phyloP scores from a whole-genome alignment of 2,113 vertebrate genomes.

The Percina caprodes region DNA sequence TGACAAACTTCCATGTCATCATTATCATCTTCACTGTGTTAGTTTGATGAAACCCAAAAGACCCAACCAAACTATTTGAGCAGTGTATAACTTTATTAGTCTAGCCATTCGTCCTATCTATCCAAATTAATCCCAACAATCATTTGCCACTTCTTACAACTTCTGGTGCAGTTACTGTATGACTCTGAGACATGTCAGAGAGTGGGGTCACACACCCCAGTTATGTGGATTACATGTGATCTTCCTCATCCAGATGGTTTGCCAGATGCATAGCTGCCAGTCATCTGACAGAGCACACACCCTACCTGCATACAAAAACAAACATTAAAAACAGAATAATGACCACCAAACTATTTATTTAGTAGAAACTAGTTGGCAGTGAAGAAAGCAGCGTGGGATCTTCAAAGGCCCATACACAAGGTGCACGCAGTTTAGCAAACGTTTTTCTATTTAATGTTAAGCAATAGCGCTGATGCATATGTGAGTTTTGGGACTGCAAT shows the following conservation, averaged over 20 bases:
- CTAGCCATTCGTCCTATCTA: not conserved
- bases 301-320: slow-evolving; percentile 67
- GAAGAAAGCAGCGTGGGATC: slow-evolving; percentile 13
- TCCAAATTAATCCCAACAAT: not conserved
- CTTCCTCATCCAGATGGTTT: slow-evolving; percentile 77
- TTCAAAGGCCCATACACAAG: slow-evolving; percentile 27
- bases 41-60: not conserved
- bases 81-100: not conserved
- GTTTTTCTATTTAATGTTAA: slow-evolving; percentile 31
- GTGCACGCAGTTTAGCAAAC: slow-evolving; percentile 19
- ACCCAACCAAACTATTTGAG: not conserved
- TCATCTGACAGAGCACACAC: slow-evolving; percentile 60
- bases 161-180: not conserved
- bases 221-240: slow-evolving; percentile 76
- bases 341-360: not conserved
- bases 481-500: slow-evolving; percentile 59
- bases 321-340: slow-evolving; percentile 50
- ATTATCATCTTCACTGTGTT: not conserved
- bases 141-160: slow-evolving; percentile 1
- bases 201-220: slow-evolving; percentile 59
- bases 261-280: slow-evolving; percentile 77
- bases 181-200: slow-evolving; percentile 15
- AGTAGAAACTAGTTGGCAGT: not conserved
- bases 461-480: slow-evolving; percentile 40
- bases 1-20: not conserved